phyloP scores from a whole-genome alignment of 2,797 vertebrate species.

The Fundulus diaphanus region DNA sequence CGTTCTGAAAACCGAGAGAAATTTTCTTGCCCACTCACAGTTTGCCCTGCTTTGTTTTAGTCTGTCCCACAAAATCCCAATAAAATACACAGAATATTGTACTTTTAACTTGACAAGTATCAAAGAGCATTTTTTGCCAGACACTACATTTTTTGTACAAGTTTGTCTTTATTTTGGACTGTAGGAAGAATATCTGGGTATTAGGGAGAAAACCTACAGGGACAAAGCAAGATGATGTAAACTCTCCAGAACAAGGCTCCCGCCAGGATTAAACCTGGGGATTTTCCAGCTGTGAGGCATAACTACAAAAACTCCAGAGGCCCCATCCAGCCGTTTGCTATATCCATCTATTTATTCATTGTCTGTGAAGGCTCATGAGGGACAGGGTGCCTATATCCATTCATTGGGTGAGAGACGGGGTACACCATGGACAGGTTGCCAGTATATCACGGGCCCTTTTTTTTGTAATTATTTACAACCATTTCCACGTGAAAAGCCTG shows the following conservation, averaged over 20 bases:
- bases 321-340: no score
- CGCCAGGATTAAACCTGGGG: neutral
- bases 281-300: neutral
- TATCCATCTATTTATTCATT: no score
- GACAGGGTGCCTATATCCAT: no score
- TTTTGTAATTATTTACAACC: conserved; percentile 4
- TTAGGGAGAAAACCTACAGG: neutral
- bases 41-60: neutral
- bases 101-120: neutral
- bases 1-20: neutral
- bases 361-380: no score
- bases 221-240: neutral
- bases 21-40: neutral
- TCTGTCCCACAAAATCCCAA: neutral
- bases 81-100: neutral
- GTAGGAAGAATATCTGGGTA: neutral
- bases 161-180: no score
- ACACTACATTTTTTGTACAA: neutral
- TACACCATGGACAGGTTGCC: no score
- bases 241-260: neutral
- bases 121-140: no score
- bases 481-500: conserved; percentile 17
- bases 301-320: neutral
- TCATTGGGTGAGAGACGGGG: no score
- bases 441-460: no score